Evolutionary conservation across 1,140 invertebrate genomes (phyloP).

Genomic region (Caenorhabditis briggsae): DNA sequence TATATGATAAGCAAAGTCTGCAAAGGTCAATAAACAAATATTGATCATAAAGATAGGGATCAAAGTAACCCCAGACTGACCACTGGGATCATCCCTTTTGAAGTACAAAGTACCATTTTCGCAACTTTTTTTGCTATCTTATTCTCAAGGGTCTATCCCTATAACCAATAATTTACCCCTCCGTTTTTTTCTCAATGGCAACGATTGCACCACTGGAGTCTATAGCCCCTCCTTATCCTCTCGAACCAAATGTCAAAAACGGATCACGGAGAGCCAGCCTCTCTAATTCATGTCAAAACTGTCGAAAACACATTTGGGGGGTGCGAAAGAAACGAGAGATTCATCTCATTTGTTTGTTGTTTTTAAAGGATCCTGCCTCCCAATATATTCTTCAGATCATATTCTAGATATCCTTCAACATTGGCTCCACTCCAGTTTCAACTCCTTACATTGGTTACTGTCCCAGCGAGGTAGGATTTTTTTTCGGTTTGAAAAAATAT

Average conservation of each 20-base stretch:
- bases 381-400: neutral
- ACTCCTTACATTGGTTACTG: conserved; percentile 40
- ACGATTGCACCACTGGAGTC: neutral
- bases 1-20: neutral
- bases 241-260: conserved; percentile 32
- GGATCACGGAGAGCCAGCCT: neutral
- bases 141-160: neutral
- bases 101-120: neutral
- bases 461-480: neutral
- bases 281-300: conserved; percentile 44
- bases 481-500: too few relatives aligned
- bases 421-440: conserved; percentile 1
- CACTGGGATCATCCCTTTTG: neutral
- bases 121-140: neutral
- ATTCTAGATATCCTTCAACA: neutral
- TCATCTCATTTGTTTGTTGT: neutral
- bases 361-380: neutral
- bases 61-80: conserved; percentile 3
- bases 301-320: neutral
- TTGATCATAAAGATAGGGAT: neutral
- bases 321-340: too few relatives aligned
- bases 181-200: conserved; percentile 15
- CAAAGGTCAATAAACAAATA: conserved; percentile 14
- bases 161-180: neutral
- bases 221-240: neutral